Percentiles rank a stretch among this genome's conserved stretches.
Conservation (phyloP, 2,888 invertebrate genomes). For the Drosophila vallismaia region DNA sequence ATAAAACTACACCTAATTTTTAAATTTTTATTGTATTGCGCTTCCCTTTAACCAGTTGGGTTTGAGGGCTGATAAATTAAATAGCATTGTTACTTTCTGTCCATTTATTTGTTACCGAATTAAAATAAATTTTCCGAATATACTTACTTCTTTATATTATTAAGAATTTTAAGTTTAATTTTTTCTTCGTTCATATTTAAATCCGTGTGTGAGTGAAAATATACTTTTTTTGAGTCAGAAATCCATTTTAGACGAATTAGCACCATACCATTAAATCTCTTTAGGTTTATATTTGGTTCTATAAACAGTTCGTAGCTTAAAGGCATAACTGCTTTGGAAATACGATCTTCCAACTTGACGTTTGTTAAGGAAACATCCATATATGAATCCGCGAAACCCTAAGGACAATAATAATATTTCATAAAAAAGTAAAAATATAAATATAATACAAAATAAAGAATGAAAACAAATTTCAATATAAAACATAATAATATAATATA, state of each 20-base stretch:
- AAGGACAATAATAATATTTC: no score
- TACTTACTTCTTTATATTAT: constrained; percentile 58
- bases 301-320: constrained; percentile 88
- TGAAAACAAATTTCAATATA: no score
- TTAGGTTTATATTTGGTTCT: constrained; percentile 87
- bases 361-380: constrained; percentile 90
- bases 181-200: constrained; percentile 86
- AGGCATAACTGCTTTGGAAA: constrained; percentile 88
- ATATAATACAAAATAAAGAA: no score
- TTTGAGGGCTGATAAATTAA: no score
- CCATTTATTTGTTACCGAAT: no score
- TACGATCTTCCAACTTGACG: constrained; percentile 86
- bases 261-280: constrained; percentile 88
- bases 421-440: no score
- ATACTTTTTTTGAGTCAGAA: constrained; percentile 86
- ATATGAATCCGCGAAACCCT: neutral
- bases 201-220: constrained; percentile 88
- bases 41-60: no score
- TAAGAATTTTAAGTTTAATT: constrained; percentile 84
- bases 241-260: constrained; percentile 89
- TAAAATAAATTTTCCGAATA: no score
- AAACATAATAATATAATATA: no score
- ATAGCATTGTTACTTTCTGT: no score
- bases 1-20: no score
- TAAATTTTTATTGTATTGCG: no score